Conservation (phyloP, 1,140 invertebrate species). For the Drosophila arizonae region DNA sequence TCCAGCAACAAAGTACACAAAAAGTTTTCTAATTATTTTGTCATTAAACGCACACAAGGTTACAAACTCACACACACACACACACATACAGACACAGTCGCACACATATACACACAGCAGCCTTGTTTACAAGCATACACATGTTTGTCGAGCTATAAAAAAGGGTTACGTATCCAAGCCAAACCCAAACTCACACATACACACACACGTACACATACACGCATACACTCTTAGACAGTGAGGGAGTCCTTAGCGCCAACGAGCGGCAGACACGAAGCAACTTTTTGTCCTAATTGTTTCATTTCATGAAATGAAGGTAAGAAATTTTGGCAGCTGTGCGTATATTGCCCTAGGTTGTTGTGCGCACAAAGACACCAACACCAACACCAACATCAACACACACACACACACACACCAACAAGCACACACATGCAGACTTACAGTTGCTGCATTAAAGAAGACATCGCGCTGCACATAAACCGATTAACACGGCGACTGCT, state of each 20-base stretch:
- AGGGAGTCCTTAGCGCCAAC: conserved; percentile 53
- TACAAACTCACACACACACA: conserved; percentile 25
- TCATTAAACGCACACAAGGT: conserved; percentile 77
- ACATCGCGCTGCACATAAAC: conserved; percentile 77
- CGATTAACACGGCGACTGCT: conserved; percentile 71
- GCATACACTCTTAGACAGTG: conserved; percentile 6
- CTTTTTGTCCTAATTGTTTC: conserved; percentile 81
- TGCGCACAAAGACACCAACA: conserved; percentile 41
- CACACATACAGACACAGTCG: conserved; percentile 12
- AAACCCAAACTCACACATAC: conserved; percentile 46
- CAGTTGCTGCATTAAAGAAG: conserved; percentile 72
- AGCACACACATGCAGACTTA: conserved; percentile 18
- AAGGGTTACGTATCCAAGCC: conserved; percentile 75
- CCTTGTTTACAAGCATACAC: conserved; percentile 77
- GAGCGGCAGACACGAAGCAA: conserved; percentile 62
- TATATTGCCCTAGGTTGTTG: conserved; percentile 72
- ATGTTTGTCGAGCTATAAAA: conserved; percentile 78
- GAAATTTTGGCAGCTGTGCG: conserved; percentile 80
- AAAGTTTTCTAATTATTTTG: conserved; percentile 82
- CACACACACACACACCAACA: conserved; percentile 24
- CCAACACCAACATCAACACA: conserved; percentile 36
- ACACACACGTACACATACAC: conserved; percentile 6
- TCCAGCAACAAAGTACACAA: conserved; percentile 76
- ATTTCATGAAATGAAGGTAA: conserved; percentile 80
- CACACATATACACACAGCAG: conserved; percentile 33